phyloP scores from a whole-genome alignment of 2,888 invertebrate genomes.

The Pseudanteris insignis region DNA sequence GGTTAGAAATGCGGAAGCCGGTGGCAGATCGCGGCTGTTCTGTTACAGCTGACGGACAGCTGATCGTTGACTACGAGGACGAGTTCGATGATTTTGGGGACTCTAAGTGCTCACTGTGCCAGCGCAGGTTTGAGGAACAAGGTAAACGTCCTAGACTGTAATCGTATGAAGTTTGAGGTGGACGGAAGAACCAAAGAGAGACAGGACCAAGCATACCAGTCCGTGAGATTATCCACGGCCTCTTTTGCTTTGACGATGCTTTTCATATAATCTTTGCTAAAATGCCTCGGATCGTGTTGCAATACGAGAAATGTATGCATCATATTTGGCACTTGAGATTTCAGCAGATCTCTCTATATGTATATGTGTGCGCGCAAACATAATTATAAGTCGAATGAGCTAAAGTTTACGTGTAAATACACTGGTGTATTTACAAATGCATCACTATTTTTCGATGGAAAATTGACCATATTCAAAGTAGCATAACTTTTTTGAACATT shows the following conservation, averaged over 20 bases:
- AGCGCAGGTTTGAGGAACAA: conserved; percentile 82
- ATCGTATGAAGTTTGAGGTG: conserved; percentile 26
- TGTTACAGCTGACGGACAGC: conserved; percentile 76
- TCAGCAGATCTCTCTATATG: too few species aligned
- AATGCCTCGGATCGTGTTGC: conserved; percentile 6
- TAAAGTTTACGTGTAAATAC: too few species aligned
- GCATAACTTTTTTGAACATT: too few species aligned
- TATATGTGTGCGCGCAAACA: too few species aligned
- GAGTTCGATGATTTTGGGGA: conserved; percentile 66
- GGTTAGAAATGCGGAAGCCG: conserved; percentile 47
- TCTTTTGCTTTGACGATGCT: conserved; percentile 26
- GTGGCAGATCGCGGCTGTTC: conserved; percentile 69
- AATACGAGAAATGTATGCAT: conserved; percentile 8
- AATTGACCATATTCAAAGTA: too few species aligned
- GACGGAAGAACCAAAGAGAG: conserved; percentile 47
- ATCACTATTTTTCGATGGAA: too few species aligned
- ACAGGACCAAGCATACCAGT: conserved; percentile 64
- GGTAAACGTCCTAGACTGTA: conserved; percentile 68
- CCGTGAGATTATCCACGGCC: conserved; percentile 39
- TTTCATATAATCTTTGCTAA: conserved; percentile 10
- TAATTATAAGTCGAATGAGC: too few species aligned
- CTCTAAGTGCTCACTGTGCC: conserved; percentile 79
- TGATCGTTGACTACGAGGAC: conserved; percentile 73
- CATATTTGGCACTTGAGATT: too few species aligned
- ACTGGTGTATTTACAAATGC: too few species aligned